Conservation (phyloP, 2,797 vertebrate genomes). For the Sparus aurata region DNA sequence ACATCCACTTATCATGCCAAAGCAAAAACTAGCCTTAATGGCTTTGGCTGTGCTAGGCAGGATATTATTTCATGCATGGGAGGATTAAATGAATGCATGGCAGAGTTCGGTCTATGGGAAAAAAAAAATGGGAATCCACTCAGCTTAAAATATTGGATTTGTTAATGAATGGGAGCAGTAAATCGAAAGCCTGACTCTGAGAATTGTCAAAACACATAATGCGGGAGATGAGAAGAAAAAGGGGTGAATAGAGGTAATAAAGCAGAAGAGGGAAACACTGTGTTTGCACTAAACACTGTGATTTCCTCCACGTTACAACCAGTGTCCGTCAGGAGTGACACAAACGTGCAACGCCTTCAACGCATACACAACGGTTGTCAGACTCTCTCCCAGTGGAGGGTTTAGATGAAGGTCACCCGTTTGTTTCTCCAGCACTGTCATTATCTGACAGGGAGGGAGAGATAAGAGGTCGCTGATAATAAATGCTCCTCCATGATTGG, state of each 20-base stretch:
- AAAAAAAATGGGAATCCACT: slow-evolving; percentile 68
- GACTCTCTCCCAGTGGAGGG: slow-evolving; percentile 30
- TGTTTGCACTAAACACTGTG: slow-evolving; percentile 23
- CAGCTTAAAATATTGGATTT: slow-evolving; percentile 72
- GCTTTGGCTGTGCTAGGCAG: slow-evolving; percentile 64
- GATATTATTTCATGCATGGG: slow-evolving; percentile 81
- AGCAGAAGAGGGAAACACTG: neutral
- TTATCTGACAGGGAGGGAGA: slow-evolving; percentile 68
- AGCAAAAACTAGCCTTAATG: slow-evolving; percentile 74
- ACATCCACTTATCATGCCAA: slow-evolving; percentile 75
- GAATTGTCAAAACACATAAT: slow-evolving; percentile 41
- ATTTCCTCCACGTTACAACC: slow-evolving; percentile 38
- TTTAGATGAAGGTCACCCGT: slow-evolving; percentile 70
- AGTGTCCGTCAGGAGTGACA: slow-evolving; percentile 19
- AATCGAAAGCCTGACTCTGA: slow-evolving; percentile 59
- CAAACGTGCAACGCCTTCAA: slow-evolving; percentile 23
- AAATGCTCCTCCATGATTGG: slow-evolving; percentile 69
- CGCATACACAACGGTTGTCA: slow-evolving; percentile 10
- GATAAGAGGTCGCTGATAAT: slow-evolving; percentile 69
- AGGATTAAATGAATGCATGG: slow-evolving; percentile 78
- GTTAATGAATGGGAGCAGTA: slow-evolving; percentile 71
- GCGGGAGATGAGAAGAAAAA: slow-evolving; percentile 2
- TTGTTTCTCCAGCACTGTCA: slow-evolving; percentile 62
- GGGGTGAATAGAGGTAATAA: neutral
- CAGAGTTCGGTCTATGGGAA: slow-evolving; percentile 72